Evolutionary conservation across 2,113 vertebrate genomes (phyloP), one percentile per base, ranked within the genome.

Genomic region (Cynopterus brachyotis): DNA sequence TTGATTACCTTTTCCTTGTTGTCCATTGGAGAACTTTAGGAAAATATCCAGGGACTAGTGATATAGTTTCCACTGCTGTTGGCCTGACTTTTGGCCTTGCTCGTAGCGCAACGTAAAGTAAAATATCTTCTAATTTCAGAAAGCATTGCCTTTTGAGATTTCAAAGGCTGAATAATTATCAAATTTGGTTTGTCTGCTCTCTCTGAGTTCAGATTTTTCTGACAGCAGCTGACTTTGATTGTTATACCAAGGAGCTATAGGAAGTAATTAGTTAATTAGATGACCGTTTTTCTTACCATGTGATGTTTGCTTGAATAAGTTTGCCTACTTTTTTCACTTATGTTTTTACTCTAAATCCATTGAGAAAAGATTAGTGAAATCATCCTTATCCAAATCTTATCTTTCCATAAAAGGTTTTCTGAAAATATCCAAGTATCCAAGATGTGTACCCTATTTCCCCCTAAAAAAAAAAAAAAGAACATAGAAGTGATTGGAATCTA

Each of bases 261-360:
- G 57, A 89, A 95, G 40, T 73, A 80, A 96, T 93, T 96, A 89
- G 94, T 75, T 94, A 93, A 94, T 83, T 94, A 35, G 85, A 82
- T 95, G 89, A 93, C 89, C 91, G 93, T 94, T 60, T 95, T 96
- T 97, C 64, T 66, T 83, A 94, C 70, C 76, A 55, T 60, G 30
- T 93, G 89, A 96, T 76, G 90, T 35, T 91, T 96, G 89, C 82
- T 96, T 95, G 94, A 95, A 89, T 96, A 89, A 96, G 89, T 97
- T 87, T 92, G 15, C n/a, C 67, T 57, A 42, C 47, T 93, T 81
- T 89, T 83, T 93, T 20, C 5, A 55, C 45, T 59, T 55, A n/a
- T 26, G 57, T 40, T 95, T 97, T 92, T 59, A 85, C 60, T 95
- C 67, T 79, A 69, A 94, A 83, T 91, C 76, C 72, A 92, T 22